A percentile compares a stretch with the other conserved stretches of the same genome.
Conservation (phyloP, 2,113 vertebrate genomes). For the Cranoglanis bouderius region DNA sequence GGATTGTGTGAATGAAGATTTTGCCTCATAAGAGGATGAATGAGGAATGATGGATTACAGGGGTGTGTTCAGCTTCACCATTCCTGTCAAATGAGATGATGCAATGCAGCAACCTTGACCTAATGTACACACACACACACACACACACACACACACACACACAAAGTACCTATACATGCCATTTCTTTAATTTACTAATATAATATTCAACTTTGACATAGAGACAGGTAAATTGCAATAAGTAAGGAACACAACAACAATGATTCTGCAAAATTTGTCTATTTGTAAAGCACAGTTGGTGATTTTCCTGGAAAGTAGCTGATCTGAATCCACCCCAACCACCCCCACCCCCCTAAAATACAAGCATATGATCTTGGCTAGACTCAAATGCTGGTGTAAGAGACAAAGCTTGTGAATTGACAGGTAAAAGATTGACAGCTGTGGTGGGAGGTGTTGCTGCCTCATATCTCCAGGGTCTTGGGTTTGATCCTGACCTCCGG, state of each 20-base stretch:
- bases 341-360: background rate
- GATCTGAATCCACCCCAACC: background rate
- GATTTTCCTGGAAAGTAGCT: background rate
- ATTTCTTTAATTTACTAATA: background rate
- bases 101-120: constrained; percentile 39
- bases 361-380: background rate
- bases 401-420: background rate
- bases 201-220: background rate
- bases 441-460: background rate
- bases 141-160: constrained; percentile 1
- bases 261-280: background rate
- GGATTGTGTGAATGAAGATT: constrained; percentile 52
- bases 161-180: background rate
- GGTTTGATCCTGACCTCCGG: background rate
- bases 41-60: constrained; percentile 52
- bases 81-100: constrained; percentile 41
- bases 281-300: background rate
- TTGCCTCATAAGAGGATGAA: constrained; percentile 47
- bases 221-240: background rate
- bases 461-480: background rate
- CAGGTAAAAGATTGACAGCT: constrained; percentile 11
- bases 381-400: background rate
- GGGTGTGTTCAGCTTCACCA: constrained; percentile 46
- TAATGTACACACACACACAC: constrained; percentile 2
- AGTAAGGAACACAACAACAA: background rate